Conservation (phyloP, 2,888 invertebrate species). For the Mayetiola destructor region DNA sequence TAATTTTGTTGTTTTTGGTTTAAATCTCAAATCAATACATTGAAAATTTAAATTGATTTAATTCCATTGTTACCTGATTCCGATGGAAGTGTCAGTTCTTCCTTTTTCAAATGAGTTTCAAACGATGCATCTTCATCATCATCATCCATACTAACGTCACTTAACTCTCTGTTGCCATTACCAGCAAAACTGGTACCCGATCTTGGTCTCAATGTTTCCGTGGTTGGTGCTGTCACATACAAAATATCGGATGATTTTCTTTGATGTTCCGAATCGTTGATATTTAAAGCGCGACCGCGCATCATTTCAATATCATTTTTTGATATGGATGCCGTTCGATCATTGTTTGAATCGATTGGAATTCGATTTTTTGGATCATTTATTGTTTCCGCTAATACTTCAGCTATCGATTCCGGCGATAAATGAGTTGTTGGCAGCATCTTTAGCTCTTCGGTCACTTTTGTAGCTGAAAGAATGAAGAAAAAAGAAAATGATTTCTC, state of each 20-base stretch:
- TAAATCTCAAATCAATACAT: neutral
- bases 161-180: slow-evolving; percentile 41
- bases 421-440: too few species aligned
- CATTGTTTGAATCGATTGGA: too few species aligned
- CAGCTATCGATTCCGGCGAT: too few species aligned
- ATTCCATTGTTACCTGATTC: neutral
- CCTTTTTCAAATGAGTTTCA: neutral
- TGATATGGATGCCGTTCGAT: neutral
- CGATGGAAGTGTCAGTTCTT: neutral
- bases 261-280: neutral
- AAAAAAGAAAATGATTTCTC: too few species aligned
- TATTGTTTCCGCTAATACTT: too few species aligned
- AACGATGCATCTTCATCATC: slow-evolving; percentile 34
- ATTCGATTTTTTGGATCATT: too few species aligned
- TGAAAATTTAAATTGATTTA: neutral
- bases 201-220: neutral
- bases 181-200: neutral
- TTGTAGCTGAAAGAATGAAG: too few species aligned
- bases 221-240: neutral
- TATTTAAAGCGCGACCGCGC: neutral
- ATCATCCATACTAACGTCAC: slow-evolving; percentile 61
- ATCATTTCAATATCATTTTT: slow-evolving; percentile 8
- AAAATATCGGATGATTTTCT: neutral
- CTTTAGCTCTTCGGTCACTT: too few species aligned
- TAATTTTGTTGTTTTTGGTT: neutral